A percentile compares a stretch with the other conserved stretches of the same genome.
phyloP scores from a whole-genome alignment of 2,888 invertebrate genomes.

The Parapristionchus giblindavisi region DNA sequence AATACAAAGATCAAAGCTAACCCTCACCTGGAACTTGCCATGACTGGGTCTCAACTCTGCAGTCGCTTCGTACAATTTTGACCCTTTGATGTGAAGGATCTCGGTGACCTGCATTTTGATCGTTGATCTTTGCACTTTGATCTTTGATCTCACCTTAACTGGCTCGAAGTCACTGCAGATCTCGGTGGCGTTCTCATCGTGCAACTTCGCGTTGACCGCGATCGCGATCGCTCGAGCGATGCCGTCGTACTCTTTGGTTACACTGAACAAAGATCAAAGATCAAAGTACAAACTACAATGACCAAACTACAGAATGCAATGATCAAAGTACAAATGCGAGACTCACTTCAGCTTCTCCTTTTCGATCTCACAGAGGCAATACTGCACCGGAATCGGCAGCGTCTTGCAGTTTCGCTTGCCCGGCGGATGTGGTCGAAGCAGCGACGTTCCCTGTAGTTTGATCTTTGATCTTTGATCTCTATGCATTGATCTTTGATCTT shows the following conservation, averaged over 20 bases:
- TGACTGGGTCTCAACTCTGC: not conserved
- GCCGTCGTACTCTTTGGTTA: not conserved
- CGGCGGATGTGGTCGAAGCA: constrained; percentile 9
- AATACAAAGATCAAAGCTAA: too few species aligned
- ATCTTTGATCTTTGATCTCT: not conserved
- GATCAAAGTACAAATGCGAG: not conserved
- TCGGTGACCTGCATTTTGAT: not conserved
- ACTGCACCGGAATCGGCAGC: constrained; percentile 9
- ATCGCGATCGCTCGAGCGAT: not conserved
- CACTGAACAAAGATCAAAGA: too few species aligned
- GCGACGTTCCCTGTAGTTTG: not conserved
- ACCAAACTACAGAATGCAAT: not conserved
- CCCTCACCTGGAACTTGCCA: constrained; percentile 7
- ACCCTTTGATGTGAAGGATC: too few species aligned
- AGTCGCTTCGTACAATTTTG: constrained; percentile 1
- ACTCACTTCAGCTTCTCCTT: constrained; percentile 12
- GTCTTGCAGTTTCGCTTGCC: constrained; percentile 30
- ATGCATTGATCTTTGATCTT: not conserved
- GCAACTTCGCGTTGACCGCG: not conserved
- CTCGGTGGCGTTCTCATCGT: not conserved
- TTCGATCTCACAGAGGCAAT: constrained; percentile 23
- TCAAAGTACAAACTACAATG: not conserved
- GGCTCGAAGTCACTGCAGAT: constrained; percentile 1
- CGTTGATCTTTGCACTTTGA: not conserved
- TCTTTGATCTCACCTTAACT: not conserved